Evolutionary conservation across 2,888 invertebrate species (phyloP).

Genomic region (Geophilus truncorum): DNA sequence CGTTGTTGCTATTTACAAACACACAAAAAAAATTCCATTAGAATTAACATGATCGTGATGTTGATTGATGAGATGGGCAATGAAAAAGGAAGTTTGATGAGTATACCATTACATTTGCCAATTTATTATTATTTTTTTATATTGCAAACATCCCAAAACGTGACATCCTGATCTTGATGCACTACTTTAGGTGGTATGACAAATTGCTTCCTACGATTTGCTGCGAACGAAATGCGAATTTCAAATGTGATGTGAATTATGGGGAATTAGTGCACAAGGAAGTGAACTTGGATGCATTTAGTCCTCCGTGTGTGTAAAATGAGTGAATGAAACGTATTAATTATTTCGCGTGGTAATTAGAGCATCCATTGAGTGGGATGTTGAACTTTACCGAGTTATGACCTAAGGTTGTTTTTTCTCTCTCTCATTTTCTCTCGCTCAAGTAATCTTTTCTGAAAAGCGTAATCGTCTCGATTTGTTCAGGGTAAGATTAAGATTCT

Average conservation of each 20-base stretch:
- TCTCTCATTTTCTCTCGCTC: not conserved
- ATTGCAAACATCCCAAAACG: no score
- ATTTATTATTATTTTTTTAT: not conserved
- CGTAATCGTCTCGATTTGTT: not conserved
- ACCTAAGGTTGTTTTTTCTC: not conserved
- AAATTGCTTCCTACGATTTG: constrained; percentile 20
- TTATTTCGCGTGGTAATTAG: constrained; percentile 1
- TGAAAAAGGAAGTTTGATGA: constrained; percentile 16
- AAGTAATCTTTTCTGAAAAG: not conserved
- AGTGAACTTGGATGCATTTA: not conserved
- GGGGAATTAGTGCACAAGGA: not conserved
- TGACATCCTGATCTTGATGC: constrained; percentile 17
- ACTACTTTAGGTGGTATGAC: not conserved
- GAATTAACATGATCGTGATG: not conserved
- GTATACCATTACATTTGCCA: not conserved
- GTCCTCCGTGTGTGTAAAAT: not conserved
- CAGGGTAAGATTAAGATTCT: constrained; percentile 12
- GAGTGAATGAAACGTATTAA: constrained; percentile 15
- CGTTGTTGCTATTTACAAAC: not conserved
- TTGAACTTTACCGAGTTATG: constrained; percentile 15
- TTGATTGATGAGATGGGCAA: constrained; percentile 8
- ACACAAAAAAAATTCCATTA: not conserved
- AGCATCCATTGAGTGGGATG: constrained; percentile 11
- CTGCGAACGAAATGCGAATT: not conserved
- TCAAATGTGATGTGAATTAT: not conserved